Base-by-base conservation (phyloP, 2,797 vertebrate species). In the Hippocampus kuda region DNA sequence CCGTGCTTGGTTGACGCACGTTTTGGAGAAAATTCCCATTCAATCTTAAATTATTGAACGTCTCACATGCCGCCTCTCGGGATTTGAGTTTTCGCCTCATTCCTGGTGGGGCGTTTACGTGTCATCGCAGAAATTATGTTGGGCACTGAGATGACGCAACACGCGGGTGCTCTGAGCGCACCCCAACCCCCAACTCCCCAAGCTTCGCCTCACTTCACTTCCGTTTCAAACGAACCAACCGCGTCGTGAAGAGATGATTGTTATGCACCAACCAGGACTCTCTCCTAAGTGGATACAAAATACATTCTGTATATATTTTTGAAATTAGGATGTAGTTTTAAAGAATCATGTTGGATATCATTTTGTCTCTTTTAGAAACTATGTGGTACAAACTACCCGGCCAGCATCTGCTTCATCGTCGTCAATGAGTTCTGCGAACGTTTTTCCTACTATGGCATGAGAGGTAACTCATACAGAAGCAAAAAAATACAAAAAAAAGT, bases 381-480 rank as follows among this genome's bases (percentile, higher is more conserved):
- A 46, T 94, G 91, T 87, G 94, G 95, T 20, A 95, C 94, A 82
- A 98, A 94, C 73, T 99, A 97, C 68, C 97, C 97, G 1, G 38
- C 90, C 74, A 98, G 97, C 89, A 97, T 98, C 72, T 89, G 89
- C 77, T 98, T 98, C 89, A 93, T 99, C 0, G 93, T 99, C 79
- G 95, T 98, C 84, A 99, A 98, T 0, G 96, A 99, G 88, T 98
- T 98, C 91, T 98, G 96, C 0, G 96, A 98, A 71, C 92, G 95
- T 30, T 98, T 99, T 90, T 98, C 96, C 83, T 98, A 94, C 89
- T 98, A 98, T 94, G 96, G 96, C 88, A 98, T 98, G 95, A 94
- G 91, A 94, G 93, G 94, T 96, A 90, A 34, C 74, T 97, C 11
- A 2, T 15, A 65, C 24, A 26, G 2, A 16, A 46, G 12, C 12